Conservation (phyloP, 2,113 vertebrate species). For the Callospermophilus lateralis region DNA sequence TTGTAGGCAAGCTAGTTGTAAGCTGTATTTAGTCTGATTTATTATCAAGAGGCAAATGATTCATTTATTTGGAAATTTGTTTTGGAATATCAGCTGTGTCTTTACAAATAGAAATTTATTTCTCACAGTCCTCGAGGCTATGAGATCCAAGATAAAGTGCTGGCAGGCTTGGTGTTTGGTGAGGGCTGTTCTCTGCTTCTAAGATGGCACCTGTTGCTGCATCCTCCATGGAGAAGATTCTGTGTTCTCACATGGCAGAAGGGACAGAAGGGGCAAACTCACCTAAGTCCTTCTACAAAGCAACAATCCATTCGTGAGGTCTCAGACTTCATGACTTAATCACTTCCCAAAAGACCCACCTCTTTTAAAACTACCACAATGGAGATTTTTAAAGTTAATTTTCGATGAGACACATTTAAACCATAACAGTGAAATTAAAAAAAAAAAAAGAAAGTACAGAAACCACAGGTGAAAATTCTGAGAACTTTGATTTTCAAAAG, state of each 20-base stretch:
- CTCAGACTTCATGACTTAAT: neutral
- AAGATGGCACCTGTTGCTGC: neutral
- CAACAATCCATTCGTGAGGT: neutral
- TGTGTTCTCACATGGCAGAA: neutral
- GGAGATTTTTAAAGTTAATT: neutral
- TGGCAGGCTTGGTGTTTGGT: neutral
- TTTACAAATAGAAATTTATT: neutral
- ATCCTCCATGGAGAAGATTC: neutral
- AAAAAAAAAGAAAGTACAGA: neutral
- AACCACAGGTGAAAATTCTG: neutral
- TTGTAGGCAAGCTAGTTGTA: neutral
- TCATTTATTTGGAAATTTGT: neutral
- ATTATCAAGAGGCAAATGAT: neutral
- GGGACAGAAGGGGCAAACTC: neutral
- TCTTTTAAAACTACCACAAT: neutral
- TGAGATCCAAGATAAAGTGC: neutral
- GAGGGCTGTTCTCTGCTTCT: neutral
- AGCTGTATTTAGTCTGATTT: neutral
- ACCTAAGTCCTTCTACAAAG: neutral
- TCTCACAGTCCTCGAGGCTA: neutral
- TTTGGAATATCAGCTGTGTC: neutral
- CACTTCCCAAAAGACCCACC: neutral
- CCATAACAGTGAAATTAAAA: neutral
- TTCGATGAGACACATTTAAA: neutral
- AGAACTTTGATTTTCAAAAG: constrained; percentile 42